These are phyloP conservation scores for Kuschelorhynchus macadamiae DNA, from an alignment of 2,888 invertebrate species.

Conservation along the genomic window DNA sequence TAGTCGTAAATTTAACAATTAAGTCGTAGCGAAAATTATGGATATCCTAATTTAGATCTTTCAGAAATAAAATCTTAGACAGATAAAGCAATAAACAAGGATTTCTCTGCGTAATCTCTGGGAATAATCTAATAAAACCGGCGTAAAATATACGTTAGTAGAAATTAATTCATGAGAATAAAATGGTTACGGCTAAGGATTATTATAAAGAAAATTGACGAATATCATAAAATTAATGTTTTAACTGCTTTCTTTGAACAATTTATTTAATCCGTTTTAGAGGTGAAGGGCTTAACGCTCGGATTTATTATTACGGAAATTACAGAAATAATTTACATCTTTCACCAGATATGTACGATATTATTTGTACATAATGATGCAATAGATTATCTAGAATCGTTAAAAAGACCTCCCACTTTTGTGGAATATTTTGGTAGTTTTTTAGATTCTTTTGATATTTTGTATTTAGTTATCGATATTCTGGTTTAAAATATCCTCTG, in stretches of 20 bases:
- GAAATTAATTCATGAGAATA: slow-evolving; percentile 54
- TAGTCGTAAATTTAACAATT: slow-evolving; percentile 33
- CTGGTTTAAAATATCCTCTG: no score
- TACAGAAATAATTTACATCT: no score
- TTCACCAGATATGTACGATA: no score
- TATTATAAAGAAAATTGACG: slow-evolving; percentile 50
- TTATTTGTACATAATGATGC: no score
- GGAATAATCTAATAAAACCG: slow-evolving; percentile 50
- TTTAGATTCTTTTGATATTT: no score
- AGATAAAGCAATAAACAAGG: slow-evolving; percentile 47
- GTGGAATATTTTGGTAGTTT: no score
- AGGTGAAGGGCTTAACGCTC: neutral
- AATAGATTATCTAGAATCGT: no score
- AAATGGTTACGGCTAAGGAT: slow-evolving; percentile 53
- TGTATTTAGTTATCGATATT: no score
- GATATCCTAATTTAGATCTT: slow-evolving; percentile 42
- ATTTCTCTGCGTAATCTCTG: slow-evolving; percentile 36
- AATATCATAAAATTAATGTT: slow-evolving; percentile 51
- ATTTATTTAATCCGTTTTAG: slow-evolving; percentile 1
- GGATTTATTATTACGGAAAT: no score
- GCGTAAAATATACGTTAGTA: slow-evolving; percentile 51
- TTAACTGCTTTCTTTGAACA: neutral
- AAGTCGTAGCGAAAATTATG: slow-evolving; percentile 37
- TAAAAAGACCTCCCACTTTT: no score
- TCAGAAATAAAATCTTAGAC: slow-evolving; percentile 42